These are phyloP conservation scores for Caenorhabditis brenneri DNA, from an alignment of 1,140 invertebrate genomes.

Conservation along the genomic window DNA sequence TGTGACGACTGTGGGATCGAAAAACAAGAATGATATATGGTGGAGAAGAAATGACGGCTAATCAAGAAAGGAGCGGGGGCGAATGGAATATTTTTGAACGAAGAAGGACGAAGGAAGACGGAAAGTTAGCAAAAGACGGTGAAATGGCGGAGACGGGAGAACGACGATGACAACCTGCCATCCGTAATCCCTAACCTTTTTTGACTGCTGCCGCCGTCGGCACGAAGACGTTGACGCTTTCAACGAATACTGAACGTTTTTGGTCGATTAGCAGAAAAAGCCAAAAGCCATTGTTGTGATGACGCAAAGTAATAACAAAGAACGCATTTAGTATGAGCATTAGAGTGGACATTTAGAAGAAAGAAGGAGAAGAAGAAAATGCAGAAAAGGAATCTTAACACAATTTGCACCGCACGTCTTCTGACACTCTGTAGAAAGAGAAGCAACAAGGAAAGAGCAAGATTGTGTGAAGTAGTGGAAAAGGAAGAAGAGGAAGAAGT, in stretches of 20 bases:
- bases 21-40: not conserved
- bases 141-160: too few relatives aligned
- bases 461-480: not conserved
- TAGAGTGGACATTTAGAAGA: not conserved
- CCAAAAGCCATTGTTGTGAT: not conserved
- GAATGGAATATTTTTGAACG: not conserved
- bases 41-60: constrained; percentile 6
- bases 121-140: not conserved
- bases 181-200: constrained; percentile 31
- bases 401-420: constrained; percentile 29
- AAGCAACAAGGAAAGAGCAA: not conserved
- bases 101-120: not conserved
- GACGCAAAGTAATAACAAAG: not conserved
- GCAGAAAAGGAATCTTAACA: not conserved
- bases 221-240: not conserved
- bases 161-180: constrained; percentile 11
- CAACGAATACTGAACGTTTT: not conserved
- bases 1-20: not conserved
- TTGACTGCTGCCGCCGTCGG: not conserved
- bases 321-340: not conserved
- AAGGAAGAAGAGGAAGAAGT: not conserved
- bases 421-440: not conserved
- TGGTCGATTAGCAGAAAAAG: not conserved
- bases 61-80: constrained; percentile 10
- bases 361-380: not conserved